A percentile compares a stretch with the other conserved stretches of the same genome.
Evolutionary conservation across 2,888 invertebrate species (phyloP).

Genomic region (Caenorhabditis doughertyi): DNA sequence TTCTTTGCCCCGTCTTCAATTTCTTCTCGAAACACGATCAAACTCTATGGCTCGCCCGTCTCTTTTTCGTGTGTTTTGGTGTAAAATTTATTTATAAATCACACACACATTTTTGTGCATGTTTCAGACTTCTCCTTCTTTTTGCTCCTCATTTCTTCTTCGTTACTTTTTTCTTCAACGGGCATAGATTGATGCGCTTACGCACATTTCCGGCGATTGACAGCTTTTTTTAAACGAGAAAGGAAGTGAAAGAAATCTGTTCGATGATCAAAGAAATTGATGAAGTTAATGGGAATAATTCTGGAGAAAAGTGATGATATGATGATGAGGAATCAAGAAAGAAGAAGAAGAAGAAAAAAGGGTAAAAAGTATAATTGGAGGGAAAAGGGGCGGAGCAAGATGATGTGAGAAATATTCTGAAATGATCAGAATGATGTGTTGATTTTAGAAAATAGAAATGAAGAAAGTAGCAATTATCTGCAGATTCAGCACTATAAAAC

Average conservation of each 20-base stretch:
- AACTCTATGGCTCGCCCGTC: conserved; percentile 13
- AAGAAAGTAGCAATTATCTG: conserved; percentile 14
- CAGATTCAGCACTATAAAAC: conserved; percentile 18
- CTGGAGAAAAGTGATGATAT: background rate
- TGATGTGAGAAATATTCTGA: conserved; percentile 35
- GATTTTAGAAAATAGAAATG: conserved; percentile 32
- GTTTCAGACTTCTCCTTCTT: conserved; percentile 30
- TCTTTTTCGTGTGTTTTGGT: conserved; percentile 40
- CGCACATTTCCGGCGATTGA: conserved; percentile 13
- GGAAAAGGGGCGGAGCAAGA: conserved; percentile 16
- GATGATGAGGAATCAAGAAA: background rate
- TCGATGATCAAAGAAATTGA: conserved; percentile 11
- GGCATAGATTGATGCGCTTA: conserved; percentile 27
- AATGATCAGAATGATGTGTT: conserved; percentile 25
- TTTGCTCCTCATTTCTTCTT: background rate
- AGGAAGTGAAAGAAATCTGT: conserved; percentile 14
- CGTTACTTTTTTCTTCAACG: background rate
- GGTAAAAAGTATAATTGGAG: conserved; percentile 22
- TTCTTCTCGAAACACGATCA: conserved; percentile 48
- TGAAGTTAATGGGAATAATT: background rate
- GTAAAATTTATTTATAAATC: conserved; percentile 55
- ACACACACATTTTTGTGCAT: conserved; percentile 2
- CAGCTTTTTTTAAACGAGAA: background rate
- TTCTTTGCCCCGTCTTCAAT: conserved; percentile 25
- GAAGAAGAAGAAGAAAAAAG: background rate